These are phyloP conservation scores for Drosophila leontia DNA, from an alignment of 1,140 invertebrate species.

Conservation along the genomic window DNA sequence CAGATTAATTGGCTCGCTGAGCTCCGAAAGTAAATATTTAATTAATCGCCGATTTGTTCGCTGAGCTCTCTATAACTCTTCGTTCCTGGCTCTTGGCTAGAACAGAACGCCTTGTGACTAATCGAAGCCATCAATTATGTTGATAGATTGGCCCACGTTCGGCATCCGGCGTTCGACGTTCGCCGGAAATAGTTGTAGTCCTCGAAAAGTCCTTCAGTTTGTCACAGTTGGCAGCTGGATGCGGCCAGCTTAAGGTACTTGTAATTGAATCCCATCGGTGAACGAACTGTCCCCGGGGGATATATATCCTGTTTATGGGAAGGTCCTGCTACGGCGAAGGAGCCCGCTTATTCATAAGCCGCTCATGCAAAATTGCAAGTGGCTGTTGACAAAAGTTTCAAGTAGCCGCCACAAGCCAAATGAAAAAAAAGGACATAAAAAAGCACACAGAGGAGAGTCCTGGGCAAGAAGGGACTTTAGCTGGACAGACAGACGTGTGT, in stretches of 20 bases:
- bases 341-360: conserved; percentile 62
- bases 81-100: conserved; percentile 20
- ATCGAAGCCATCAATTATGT: conserved; percentile 84
- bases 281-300: conserved; percentile 30
- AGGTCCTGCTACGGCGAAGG: conserved; percentile 1
- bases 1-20: conserved; percentile 70
- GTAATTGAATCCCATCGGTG: conserved; percentile 67
- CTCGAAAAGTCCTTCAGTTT: conserved; percentile 57
- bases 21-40: conserved; percentile 68
- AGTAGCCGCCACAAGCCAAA: conserved; percentile 49
- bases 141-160: conserved; percentile 80
- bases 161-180: neutral
- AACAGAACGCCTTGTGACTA: conserved; percentile 75
- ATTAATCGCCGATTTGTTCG: conserved; percentile 81
- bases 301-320: neutral
- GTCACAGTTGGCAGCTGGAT: conserved; percentile 72
- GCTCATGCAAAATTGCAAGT: conserved; percentile 71
- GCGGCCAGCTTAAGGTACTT: conserved; percentile 62
- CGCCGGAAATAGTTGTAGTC: conserved; percentile 36
- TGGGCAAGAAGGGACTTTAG: conserved; percentile 20
- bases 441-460: conserved; percentile 3
- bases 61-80: conserved; percentile 65
- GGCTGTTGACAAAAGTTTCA: conserved; percentile 70
- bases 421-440: conserved; percentile 37
- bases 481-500: conserved; percentile 76